Conservation (phyloP, 2,113 vertebrate species). For the Phyllostomus discolor region DNA sequence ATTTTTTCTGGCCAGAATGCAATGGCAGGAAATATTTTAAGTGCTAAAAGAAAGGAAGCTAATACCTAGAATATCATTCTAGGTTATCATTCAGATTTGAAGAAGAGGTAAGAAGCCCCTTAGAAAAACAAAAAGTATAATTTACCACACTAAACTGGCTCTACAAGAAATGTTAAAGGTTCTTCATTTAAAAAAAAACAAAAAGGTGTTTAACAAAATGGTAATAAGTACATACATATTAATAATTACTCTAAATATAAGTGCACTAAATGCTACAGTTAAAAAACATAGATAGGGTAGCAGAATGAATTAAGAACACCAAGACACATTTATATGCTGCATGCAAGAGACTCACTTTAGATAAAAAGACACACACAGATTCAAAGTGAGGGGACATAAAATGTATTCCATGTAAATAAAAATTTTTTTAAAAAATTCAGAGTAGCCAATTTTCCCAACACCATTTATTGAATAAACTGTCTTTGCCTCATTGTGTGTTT, state of each 20-base stretch:
- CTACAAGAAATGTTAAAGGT: background rate
- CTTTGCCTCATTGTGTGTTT: too few relatives aligned
- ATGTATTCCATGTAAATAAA: too few relatives aligned
- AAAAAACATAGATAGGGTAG: background rate
- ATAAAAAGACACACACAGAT: too few relatives aligned
- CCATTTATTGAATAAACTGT: too few relatives aligned
- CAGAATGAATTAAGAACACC: background rate
- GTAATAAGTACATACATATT: background rate
- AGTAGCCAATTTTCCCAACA: too few relatives aligned
- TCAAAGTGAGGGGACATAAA: too few relatives aligned
- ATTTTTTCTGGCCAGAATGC: background rate
- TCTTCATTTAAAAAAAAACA: background rate
- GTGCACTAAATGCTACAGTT: background rate
- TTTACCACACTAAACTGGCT: background rate
- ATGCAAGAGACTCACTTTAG: too few relatives aligned
- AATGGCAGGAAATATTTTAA: background rate
- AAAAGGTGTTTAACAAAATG: background rate
- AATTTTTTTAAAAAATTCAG: too few relatives aligned
- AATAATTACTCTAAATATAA: background rate
- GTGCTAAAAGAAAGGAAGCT: background rate
- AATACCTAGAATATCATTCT: background rate
- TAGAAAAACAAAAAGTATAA: background rate
- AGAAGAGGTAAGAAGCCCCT: background rate
- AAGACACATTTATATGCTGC: background rate
- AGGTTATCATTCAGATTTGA: too few relatives aligned